A percentile compares a stretch with the other conserved stretches of the same genome.
Conservation (phyloP, 2,888 invertebrate genomes). For the Entomobrya proxima region DNA sequence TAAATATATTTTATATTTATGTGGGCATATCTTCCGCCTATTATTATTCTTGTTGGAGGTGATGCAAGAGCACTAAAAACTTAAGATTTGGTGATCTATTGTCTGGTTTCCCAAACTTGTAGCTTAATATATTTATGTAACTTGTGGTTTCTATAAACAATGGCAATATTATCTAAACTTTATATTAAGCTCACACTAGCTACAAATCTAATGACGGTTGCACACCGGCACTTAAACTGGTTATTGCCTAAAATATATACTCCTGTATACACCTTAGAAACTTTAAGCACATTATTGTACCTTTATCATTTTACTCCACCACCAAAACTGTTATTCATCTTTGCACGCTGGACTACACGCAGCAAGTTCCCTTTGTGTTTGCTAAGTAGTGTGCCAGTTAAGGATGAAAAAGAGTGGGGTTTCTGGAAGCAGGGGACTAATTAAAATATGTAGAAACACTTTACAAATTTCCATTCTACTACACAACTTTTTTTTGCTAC, state of each 20-base stretch:
- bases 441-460: conserved; percentile 55
- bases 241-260: too few relatives aligned
- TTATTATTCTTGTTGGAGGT: background rate
- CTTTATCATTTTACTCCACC: too few relatives aligned
- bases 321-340: too few relatives aligned
- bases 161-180: background rate
- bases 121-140: background rate
- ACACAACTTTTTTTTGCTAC: background rate
- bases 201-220: too few relatives aligned
- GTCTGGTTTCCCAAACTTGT: background rate
- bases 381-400: too few relatives aligned
- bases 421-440: conserved; percentile 44
- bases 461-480: conserved; percentile 44
- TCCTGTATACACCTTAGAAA: too few relatives aligned
- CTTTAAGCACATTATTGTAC: too few relatives aligned
- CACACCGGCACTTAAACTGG: too few relatives aligned
- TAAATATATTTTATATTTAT: conserved; percentile 26
- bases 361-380: too few relatives aligned
- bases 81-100: conserved; percentile 42
- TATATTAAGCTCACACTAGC: too few relatives aligned
- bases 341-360: too few relatives aligned
- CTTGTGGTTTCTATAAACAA: conserved; percentile 31
- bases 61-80: background rate
- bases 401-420: conserved; percentile 30
- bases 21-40: conserved; percentile 18